phyloP scores from a whole-genome alignment of 2,113 vertebrate species.

The Aegithalos caudatus region DNA sequence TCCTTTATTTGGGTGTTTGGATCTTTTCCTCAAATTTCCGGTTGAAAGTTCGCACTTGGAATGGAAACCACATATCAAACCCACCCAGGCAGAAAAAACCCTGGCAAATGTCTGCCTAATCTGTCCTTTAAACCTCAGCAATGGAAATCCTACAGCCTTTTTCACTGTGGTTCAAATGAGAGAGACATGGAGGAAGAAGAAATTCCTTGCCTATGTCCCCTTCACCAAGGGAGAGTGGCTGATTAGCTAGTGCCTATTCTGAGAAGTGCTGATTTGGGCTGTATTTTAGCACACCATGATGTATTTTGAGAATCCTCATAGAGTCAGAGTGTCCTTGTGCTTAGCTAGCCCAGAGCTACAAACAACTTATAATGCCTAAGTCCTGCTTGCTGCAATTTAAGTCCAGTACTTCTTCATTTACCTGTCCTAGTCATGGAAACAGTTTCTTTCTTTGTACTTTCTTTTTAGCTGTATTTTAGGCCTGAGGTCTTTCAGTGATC shows the following conservation, averaged over 20 bases:
- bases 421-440: neutral
- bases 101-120: neutral
- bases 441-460: neutral
- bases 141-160: neutral
- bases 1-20: neutral
- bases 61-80: neutral
- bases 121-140: neutral
- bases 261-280: neutral
- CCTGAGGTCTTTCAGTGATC: neutral
- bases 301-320: neutral
- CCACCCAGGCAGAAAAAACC: neutral
- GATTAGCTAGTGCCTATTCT: neutral
- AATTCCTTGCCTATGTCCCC: neutral
- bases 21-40: neutral
- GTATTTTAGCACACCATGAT: neutral
- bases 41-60: neutral
- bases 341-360: neutral
- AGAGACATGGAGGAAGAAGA: neutral
- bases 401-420: neutral
- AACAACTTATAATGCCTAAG: neutral
- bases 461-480: neutral
- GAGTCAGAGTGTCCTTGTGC: neutral
- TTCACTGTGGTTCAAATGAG: neutral
- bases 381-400: neutral
- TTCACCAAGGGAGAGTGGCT: neutral